Percentiles rank a stretch among this genome's conserved stretches.
phyloP scores from a whole-genome alignment of 2,113 vertebrate genomes.

The Aythya baeri region DNA sequence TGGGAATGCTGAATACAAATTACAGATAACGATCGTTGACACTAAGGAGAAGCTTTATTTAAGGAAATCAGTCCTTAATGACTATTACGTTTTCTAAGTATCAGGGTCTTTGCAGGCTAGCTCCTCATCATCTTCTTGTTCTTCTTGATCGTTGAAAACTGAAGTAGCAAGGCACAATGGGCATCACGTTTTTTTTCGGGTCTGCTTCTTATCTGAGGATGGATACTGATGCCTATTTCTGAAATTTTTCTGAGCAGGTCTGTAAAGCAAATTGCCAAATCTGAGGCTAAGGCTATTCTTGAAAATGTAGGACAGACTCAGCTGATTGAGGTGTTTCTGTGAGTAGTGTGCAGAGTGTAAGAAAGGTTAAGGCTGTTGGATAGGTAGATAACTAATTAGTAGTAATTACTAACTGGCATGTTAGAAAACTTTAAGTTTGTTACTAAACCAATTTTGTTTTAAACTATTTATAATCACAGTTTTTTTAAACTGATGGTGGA shows the following conservation, averaged over 20 bases:
- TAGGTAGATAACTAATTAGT: not conserved
- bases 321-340: not conserved
- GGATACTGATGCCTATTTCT: not conserved
- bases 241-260: not conserved
- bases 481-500: not conserved
- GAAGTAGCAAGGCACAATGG: not conserved
- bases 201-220: not conserved
- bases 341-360: not conserved
- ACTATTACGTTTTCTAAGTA: not conserved
- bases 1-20: not conserved
- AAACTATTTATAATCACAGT: not conserved
- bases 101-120: not conserved
- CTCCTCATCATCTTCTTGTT: not conserved
- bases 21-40: not conserved
- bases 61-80: not conserved
- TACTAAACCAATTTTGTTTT: not conserved
- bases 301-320: not conserved
- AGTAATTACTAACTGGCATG: not conserved
- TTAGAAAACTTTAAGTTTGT: rapidly evolving
- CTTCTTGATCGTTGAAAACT: not conserved
- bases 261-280: not conserved
- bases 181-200: not conserved
- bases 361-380: not conserved
- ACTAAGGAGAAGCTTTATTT: not conserved
- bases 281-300: not conserved